Evolutionary conservation across 2,888 invertebrate genomes (phyloP), one percentile per base, ranked within the genome.

Genomic region (Hololepta plana): DNA sequence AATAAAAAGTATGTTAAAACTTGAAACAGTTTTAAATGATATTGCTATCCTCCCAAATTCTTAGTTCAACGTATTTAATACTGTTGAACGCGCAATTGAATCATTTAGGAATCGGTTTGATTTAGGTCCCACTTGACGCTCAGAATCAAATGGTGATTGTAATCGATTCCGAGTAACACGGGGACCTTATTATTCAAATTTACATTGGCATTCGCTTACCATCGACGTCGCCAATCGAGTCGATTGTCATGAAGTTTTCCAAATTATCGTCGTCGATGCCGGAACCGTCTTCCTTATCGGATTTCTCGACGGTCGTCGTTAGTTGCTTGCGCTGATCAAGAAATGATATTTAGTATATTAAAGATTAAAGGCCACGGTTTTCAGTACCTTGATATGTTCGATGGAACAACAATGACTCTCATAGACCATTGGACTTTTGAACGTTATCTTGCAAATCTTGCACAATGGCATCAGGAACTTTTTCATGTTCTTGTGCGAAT

Each of bases 181-280:
- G 32, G 35, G 41, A 40, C 41, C 12, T 28, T 21, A 7, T 21
- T 21, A 21, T 21, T 8, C 10, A 9, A 9, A 21, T 9, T 6
- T 8, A 8, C 9, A 8, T 21, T 21, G 9, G 6, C 22, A 3
- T 11, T 14, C 38, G 43, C 49, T 56, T 57, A 69, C 72, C 76
- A 53, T 81, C 81, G 12, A 77, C 76, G 52, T 81, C 81, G 4
- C 84, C 84, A 15, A 84, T 79, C 3, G 84, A 82, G 53, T 85
- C 84, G n/a, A 85, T 65, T 1, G 84, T 82, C 63, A 81, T 76
- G 46, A 82, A 84, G 46, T 81, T 80, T 37, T 81, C 81, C 36
- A 84, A 59, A 55, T 80, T 76, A 38, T 75, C 75, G 5, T 60
- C 62, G 12, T 71, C 76, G 32, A 63, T 64, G 28, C 64, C 74